Evolutionary conservation across 2,888 invertebrate genomes (phyloP).

Genomic region (Pammene fasciana): DNA sequence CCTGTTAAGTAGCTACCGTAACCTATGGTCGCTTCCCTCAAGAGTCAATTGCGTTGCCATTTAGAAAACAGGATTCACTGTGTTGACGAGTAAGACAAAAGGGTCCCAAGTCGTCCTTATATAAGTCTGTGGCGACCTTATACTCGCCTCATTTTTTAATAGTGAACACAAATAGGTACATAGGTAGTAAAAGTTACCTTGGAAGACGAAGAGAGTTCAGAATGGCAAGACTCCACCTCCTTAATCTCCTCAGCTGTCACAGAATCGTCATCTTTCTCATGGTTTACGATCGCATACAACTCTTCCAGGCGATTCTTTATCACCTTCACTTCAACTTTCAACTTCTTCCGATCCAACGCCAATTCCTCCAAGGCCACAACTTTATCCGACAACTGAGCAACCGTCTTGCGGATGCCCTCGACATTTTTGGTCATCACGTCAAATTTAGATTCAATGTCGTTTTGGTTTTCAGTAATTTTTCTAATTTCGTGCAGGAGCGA

Average conservation of each 20-base stretch:
- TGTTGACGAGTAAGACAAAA: no score
- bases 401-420: constrained; percentile 59
- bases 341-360: constrained; percentile 55
- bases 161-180: no score
- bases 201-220: constrained; percentile 70
- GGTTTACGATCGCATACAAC: constrained; percentile 67
- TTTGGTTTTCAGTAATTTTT: constrained; percentile 54
- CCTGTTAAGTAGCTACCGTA: no score
- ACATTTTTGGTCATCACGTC: constrained; percentile 63
- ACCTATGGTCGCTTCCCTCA: no score
- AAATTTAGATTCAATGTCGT: constrained; percentile 60
- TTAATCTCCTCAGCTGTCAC: constrained; percentile 53
- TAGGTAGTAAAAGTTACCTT: constrained; percentile 58
- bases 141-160: no score
- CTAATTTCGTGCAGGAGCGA: constrained; percentile 60
- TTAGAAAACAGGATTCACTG: no score
- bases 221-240: constrained; percentile 71
- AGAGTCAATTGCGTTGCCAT: no score
- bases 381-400: constrained; percentile 62
- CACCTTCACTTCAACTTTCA: constrained; percentile 60
- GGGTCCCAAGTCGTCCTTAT: no score
- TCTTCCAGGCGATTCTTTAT: constrained; percentile 70
- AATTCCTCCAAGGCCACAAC: constrained; percentile 61
- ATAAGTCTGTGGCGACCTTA: no score
- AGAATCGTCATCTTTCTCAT: constrained; percentile 68